A percentile compares a stretch with the other conserved stretches of the same genome.
Evolutionary conservation across 2,888 invertebrate species (phyloP).

Genomic region (Lysandra coridon): DNA sequence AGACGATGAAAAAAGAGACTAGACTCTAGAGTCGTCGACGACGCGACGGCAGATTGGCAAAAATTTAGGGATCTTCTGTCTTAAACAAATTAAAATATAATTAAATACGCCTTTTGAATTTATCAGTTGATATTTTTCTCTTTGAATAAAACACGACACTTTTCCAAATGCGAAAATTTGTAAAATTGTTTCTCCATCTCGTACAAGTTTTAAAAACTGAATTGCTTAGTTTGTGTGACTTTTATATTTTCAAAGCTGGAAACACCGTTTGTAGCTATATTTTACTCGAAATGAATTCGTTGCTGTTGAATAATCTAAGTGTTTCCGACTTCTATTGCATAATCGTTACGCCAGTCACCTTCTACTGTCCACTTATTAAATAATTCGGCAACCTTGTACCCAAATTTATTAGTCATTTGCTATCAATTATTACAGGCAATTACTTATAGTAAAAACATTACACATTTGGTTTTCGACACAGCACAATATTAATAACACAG

Average conservation of each 20-base stretch:
- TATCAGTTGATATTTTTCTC: no score
- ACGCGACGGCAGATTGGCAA: no score
- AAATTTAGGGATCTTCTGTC: no score
- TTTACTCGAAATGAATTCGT: background rate
- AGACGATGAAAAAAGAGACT: constrained; percentile 36
- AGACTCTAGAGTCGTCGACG: no score
- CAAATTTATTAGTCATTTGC: constrained; percentile 5
- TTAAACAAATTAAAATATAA: no score
- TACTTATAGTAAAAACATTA: constrained; percentile 19
- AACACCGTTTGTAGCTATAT: background rate
- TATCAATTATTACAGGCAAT: constrained; percentile 10
- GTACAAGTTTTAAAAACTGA: no score
- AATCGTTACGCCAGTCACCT: background rate
- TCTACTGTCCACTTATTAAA: background rate
- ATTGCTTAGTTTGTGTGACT: background rate
- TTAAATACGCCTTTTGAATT: no score
- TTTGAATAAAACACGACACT: no score
- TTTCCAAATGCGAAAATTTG: no score
- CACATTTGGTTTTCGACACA: constrained; percentile 4
- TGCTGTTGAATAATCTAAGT: background rate
- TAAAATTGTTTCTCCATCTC: no score
- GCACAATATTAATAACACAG: background rate
- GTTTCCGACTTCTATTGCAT: background rate
- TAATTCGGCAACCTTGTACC: constrained; percentile 20
- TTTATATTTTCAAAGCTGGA: background rate